Percentiles rank a stretch among this genome's conserved stretches.
Evolutionary conservation across 2,113 vertebrate genomes (phyloP).

Genomic region (Eulemur rufifrons): DNA sequence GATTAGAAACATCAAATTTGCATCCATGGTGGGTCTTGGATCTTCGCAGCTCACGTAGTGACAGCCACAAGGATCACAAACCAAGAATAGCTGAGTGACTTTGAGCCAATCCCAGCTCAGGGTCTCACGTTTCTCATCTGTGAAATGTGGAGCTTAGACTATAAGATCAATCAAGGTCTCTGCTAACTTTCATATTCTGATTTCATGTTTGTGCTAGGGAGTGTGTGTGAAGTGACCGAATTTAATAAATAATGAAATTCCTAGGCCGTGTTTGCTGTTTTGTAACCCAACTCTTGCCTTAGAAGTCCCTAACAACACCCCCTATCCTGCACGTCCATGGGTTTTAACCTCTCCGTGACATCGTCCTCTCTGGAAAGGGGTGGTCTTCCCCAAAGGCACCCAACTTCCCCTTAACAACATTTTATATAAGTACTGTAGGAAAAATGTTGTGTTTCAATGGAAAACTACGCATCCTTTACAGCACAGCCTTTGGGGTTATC

Average conservation of each 20-base stretch:
- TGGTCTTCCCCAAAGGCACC: background rate
- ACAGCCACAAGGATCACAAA: background rate
- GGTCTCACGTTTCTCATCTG: background rate
- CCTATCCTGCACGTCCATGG: background rate
- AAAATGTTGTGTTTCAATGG: background rate
- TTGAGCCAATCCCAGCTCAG: background rate
- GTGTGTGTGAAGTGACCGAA: background rate
- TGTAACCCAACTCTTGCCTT: background rate
- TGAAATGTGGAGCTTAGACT: background rate
- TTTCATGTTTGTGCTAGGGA: background rate
- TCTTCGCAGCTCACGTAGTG: background rate
- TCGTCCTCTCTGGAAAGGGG: background rate
- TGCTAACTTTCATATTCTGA: background rate
- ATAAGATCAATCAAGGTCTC: background rate
- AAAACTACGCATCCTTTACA: background rate
- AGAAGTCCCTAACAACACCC: background rate
- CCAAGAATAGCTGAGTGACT: background rate
- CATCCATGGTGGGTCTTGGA: no score
- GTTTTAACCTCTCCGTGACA: background rate
- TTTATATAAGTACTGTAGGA: background rate
- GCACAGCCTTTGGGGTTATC: background rate
- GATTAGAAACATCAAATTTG: background rate
- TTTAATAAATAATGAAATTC: conserved; percentile 8
- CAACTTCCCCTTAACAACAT: background rate
- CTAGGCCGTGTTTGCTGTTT: background rate